phyloP scores from a whole-genome alignment of 1,140 invertebrate genomes.

The Conus betulinus region DNA sequence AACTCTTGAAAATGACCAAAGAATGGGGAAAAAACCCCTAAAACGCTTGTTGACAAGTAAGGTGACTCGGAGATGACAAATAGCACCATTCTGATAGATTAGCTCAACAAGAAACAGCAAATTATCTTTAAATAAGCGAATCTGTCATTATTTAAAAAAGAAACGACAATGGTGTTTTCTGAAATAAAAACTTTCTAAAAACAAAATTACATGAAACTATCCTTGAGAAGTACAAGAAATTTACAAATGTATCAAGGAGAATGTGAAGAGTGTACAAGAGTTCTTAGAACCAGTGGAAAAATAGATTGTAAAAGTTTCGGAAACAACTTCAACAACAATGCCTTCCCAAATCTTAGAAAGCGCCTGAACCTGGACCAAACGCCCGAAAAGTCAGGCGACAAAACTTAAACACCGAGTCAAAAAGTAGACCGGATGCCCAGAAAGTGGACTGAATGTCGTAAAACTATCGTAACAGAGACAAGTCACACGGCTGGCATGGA shows the following conservation, averaged over 20 bases:
- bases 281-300: neutral
- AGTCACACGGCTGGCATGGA: neutral
- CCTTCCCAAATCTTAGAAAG: neutral
- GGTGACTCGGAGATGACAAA: neutral
- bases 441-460: neutral
- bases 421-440: neutral
- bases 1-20: no score
- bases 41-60: neutral
- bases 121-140: no score
- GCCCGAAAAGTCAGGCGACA: neutral
- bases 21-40: no score
- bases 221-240: neutral
- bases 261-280: neutral
- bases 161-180: neutral
- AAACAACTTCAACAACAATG: neutral
- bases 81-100: no score
- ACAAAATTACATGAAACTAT: neutral
- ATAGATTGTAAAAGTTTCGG: neutral
- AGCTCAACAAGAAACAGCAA: neutral
- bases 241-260: neutral
- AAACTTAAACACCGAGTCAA: no score
- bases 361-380: neutral
- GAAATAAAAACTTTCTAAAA: neutral
- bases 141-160: neutral
- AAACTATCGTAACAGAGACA: neutral